Base-by-base conservation (phyloP, 2,888 invertebrate species). In the Liopterus haemorrhoidalis region DNA sequence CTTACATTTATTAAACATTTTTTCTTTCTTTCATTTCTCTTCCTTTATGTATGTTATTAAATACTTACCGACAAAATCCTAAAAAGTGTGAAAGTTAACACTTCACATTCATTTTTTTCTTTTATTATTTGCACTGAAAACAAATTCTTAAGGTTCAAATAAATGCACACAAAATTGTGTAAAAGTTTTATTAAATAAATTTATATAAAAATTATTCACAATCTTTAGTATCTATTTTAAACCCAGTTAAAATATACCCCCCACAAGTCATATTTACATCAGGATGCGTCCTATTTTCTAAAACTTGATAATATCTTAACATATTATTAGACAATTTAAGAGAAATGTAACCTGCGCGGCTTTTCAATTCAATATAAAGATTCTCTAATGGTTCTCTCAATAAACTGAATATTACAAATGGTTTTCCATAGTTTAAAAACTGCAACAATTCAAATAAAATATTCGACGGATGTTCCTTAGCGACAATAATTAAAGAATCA, bases 221-320 rank as follows among this genome's bases (percentile, higher is more conserved):
- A 25, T 25, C 12, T 8, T 33, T 33, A n/a, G 33, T 33, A 33
- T 6, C 11, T 35, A 64, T 48, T 54, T 64, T 65, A 46, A 67
- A 78, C 47, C 85, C 95, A 51, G 83, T 81, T 52, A 97, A 70
- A 49, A 97, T 69, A 68, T 84, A 96, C 1, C 97, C 97, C 60
- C 95, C 88, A 47, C 80, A 84, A 62, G 81, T 86, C 85, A 94
- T 96, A 57, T 79, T 80, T 22, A 96, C 91, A 63, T 89, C 84
- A 1, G 97, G 97, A 73, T 97, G 97, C 12, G 96, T 96, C 64
- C 97, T 76, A 53, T 89, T 83, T 2, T 86, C 82, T 50, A 93
- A 69, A 20, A 92, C 82, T 76, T 96, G 96, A 72, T 93, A 93
- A 56, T 82, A 80, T 53, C 95, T 76, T 66, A 90, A 71, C 81